Conservation (phyloP, 2,888 invertebrate species). For the Hipparchia semele region DNA sequence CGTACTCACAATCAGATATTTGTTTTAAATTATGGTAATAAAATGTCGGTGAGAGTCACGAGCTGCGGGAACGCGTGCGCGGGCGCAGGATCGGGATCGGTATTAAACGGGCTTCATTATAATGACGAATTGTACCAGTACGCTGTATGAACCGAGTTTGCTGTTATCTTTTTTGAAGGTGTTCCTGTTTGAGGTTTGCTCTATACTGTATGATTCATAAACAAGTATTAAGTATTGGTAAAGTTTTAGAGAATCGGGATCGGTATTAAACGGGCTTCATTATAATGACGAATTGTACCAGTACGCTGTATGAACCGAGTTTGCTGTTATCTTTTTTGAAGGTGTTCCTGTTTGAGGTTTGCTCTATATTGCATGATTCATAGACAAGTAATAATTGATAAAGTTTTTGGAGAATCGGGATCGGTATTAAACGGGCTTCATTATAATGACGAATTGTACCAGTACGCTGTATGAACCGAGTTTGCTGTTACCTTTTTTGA, state of each 20-base stretch:
- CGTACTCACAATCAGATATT: slow-evolving; percentile 84
- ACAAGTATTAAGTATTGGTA: neutral
- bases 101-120: slow-evolving; percentile 44
- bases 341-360: neutral
- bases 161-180: slow-evolving; percentile 25
- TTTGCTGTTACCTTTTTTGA: slow-evolving; percentile 25
- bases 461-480: slow-evolving; percentile 17
- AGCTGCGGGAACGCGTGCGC: slow-evolving; percentile 68
- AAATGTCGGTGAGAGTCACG: slow-evolving; percentile 83
- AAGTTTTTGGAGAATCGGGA: slow-evolving; percentile 51
- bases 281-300: slow-evolving; percentile 44
- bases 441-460: slow-evolving; percentile 45
- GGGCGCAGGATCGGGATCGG: slow-evolving; percentile 60
- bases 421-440: slow-evolving; percentile 45
- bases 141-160: slow-evolving; percentile 21
- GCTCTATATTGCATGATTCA: too few species aligned
- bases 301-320: slow-evolving; percentile 15
- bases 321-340: slow-evolving; percentile 25
- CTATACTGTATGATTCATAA: neutral
- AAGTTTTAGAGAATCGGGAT: slow-evolving; percentile 53
- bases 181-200: slow-evolving; percentile 1
- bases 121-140: slow-evolving; percentile 43
- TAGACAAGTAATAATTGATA: too few species aligned
- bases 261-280: slow-evolving; percentile 43
- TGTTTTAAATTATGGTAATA: slow-evolving; percentile 85